These are phyloP conservation scores for Meloidogyne exigua DNA, from an alignment of 1,140 invertebrate genomes.

Conservation along the genomic window DNA sequence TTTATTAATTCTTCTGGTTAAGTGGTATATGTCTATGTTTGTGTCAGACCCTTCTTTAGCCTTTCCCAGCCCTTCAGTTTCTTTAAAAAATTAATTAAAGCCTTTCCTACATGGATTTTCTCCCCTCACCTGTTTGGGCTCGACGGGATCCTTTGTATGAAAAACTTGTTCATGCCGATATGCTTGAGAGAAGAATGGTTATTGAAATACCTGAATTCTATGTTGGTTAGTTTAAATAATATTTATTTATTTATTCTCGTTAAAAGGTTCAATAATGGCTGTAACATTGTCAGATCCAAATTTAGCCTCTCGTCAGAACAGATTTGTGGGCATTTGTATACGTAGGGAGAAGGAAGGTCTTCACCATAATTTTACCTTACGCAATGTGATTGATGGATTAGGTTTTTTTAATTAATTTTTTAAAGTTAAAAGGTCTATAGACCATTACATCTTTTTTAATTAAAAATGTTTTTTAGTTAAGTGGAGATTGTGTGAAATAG, in stretches of 20 bases:
- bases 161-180: conserved; percentile 84
- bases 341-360: conserved; percentile 77
- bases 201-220: conserved; percentile 95
- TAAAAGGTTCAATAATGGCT: conserved; percentile 80
- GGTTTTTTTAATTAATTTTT: conserved; percentile 64
- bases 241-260: neutral
- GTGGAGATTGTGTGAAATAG: neutral
- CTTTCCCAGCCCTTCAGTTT: too few species aligned
- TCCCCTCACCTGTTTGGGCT: conserved; percentile 79
- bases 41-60: too few species aligned
- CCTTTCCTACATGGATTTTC: conserved; percentile 86
- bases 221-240: conserved; percentile 74
- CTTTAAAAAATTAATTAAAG: conserved; percentile 65
- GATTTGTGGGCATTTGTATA: conserved; percentile 96
- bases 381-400: conserved; percentile 88
- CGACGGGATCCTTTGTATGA: conserved; percentile 80
- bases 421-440: too few species aligned
- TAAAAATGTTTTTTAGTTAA: neutral
- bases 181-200: conserved; percentile 79
- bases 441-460: too few species aligned
- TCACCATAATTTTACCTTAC: conserved; percentile 77
- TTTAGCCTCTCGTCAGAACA: conserved; percentile 78
- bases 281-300: conserved; percentile 85
- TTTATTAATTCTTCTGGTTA: too few species aligned
- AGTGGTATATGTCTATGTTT: too few species aligned